Evolutionary conservation across 2,113 vertebrate species (phyloP), one percentile per base, ranked within the genome.

Genomic region (Reinhardtius hippoglossoides): DNA sequence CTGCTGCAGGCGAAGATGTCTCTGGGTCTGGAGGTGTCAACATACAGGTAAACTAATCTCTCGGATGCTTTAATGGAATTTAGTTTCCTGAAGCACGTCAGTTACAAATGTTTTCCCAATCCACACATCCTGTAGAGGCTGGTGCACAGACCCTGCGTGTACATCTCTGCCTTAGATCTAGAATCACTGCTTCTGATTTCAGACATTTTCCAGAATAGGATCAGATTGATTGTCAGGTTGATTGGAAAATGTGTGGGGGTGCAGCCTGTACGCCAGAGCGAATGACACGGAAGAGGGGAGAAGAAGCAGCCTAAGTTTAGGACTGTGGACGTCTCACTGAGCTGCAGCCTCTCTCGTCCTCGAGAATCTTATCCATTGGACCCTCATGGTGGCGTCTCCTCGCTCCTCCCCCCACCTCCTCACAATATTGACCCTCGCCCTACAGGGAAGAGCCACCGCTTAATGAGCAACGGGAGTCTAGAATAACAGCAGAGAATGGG

Each of bases 21-120:
- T 48, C 89, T 94, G 82, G 85, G 89, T 6, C 80, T 94, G 23
- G 94, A 95, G 81, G 94, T 95, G 7, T 80, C 89, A 23, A 90
- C 92, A 1, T 95, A 95, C 94, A 94, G 94, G 95, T 95, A 87
- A 20, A 9, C 13, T 7, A 3, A 3, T 5, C 21, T 7, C 13
- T 54, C 50, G 21, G 50, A 9, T n/a, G 5, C 16, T 48, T 18
- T 44, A 3, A 44, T 14, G 42, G 42, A 44, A 44, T 4, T 48
- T 1, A 16, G 44, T 15, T 48, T 16, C 44, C 44, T 16, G 15
- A 48, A 48, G 44, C 44, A 14, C 13, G 3, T 15, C 42, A 15
- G 3, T 44, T 44, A 44, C 3, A 37, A 37, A 9, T 1, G n/a
- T n/a, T n/a, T n/a, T n/a, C n/a, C n/a, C n/a, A n/a, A n/a, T n/a